A percentile compares a stretch with the other conserved stretches of the same genome.
phyloP scores from a whole-genome alignment of 2,797 vertebrate genomes.

The Champsocephalus esox region DNA sequence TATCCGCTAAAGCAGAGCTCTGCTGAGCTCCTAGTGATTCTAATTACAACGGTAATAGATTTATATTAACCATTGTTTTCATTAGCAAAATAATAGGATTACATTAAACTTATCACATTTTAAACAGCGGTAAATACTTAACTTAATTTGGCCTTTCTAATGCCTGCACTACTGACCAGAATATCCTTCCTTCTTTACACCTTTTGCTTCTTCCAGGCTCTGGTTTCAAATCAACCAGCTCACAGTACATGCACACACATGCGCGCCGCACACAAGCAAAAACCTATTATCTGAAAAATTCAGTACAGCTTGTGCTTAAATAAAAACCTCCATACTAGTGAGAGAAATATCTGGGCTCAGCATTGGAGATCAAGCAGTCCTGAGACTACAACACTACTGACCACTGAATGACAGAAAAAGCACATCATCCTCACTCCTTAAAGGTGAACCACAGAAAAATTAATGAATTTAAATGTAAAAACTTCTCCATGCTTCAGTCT shows the following conservation, averaged over 20 bases:
- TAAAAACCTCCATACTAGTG: background rate
- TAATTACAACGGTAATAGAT: constrained; percentile 84
- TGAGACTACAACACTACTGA: constrained; percentile 6
- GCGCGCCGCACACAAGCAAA: background rate
- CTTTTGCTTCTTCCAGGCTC: constrained; percentile 5
- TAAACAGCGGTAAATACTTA: constrained; percentile 14
- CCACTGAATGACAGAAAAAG: background rate
- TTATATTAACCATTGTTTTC: constrained; percentile 84
- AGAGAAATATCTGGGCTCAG: constrained; percentile 16
- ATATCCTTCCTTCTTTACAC: constrained; percentile 9
- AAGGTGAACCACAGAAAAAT: background rate
- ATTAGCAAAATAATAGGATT: constrained; percentile 73
- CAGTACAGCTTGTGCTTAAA: constrained; percentile 14
- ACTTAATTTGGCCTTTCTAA: constrained; percentile 33
- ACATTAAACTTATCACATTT: constrained; percentile 19
- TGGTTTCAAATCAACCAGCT: constrained; percentile 14
- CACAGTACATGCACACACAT: background rate
- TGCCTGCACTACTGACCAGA: constrained; percentile 5
- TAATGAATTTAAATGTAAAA: background rate
- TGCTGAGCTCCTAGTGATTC: constrained; percentile 80
- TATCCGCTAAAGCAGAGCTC: constrained; percentile 72
- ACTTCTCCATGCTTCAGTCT: no score
- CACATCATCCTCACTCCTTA: background rate
- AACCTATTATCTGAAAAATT: constrained; percentile 23
- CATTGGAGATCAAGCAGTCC: constrained; percentile 10